phyloP scores from a whole-genome alignment of 2,888 invertebrate genomes.

The Amphimallon solstitiale region DNA sequence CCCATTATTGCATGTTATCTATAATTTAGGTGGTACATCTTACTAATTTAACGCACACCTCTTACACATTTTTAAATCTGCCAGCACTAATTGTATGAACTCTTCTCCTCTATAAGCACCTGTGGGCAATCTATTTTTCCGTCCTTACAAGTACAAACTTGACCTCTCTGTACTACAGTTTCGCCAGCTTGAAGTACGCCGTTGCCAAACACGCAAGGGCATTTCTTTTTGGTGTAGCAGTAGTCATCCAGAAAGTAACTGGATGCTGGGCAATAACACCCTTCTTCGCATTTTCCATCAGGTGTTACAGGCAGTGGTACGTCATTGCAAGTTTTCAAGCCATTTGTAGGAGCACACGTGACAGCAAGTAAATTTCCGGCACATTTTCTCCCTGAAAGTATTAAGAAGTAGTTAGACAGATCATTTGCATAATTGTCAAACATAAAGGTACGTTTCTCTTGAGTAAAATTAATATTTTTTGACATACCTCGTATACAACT shows the following conservation, averaged over 20 bases:
- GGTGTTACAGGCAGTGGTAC: not conserved
- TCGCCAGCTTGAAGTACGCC: slow-evolving; percentile 77
- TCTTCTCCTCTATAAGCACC: not conserved
- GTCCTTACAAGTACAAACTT: slow-evolving; percentile 75
- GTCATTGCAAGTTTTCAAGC: not conserved
- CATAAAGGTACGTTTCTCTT: no score
- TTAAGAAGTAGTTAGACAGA: no score
- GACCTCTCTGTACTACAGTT: slow-evolving; percentile 79
- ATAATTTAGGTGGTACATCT: no score
- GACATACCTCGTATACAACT: no score
- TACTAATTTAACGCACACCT: no score
- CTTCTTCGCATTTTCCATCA: slow-evolving; percentile 26
- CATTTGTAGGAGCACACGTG: slow-evolving; percentile 8
- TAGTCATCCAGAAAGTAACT: slow-evolving; percentile 3
- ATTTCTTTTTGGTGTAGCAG: slow-evolving; percentile 21
- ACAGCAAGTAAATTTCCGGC: not conserved
- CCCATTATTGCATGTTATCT: no score
- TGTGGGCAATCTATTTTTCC: slow-evolving; percentile 80
- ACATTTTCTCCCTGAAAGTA: not conserved
- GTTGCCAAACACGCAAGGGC: slow-evolving; percentile 80
- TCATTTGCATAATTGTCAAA: no score
- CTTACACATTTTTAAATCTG: no score
- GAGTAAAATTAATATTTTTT: no score
- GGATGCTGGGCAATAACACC: slow-evolving; percentile 23
- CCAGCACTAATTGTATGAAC: no score